Percentiles rank a stretch among this genome's conserved stretches.
Evolutionary conservation across 2,797 vertebrate species (phyloP).

Genomic region (Etheostoma perlongum): DNA sequence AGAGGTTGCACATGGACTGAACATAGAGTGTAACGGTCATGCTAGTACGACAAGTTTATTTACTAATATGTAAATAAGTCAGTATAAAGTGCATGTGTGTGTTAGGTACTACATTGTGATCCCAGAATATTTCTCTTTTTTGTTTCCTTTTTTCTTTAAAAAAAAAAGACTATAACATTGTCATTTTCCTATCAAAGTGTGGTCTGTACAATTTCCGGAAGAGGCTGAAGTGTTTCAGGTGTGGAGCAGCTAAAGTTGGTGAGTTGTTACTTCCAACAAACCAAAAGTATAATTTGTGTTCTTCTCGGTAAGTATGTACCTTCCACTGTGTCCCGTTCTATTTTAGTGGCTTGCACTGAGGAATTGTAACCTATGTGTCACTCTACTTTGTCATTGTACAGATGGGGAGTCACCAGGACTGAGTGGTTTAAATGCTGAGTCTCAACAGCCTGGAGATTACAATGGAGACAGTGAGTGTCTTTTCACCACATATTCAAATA

Average conservation of each 20-base stretch:
- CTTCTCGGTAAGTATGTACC: background rate
- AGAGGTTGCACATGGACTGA: background rate
- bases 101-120: background rate
- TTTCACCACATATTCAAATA: background rate
- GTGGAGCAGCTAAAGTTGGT: slow-evolving; percentile 93
- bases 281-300: background rate
- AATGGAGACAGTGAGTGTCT: slow-evolving; percentile 91
- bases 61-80: background rate
- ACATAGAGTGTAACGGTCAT: background rate
- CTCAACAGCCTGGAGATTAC: slow-evolving; percentile 90
- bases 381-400: slow-evolving; percentile 47
- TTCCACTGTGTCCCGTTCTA: background rate
- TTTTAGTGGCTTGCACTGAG: background rate
- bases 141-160: background rate
- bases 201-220: slow-evolving; percentile 95
- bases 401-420: slow-evolving; percentile 87
- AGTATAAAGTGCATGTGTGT: background rate
- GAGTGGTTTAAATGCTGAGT: slow-evolving; percentile 83
- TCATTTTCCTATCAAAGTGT: slow-evolving; percentile 84
- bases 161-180: slow-evolving; percentile 36
- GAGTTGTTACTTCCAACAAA: slow-evolving; percentile 61
- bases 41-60: background rate
- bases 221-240: slow-evolving; percentile 94
- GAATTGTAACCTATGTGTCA: background rate
- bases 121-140: background rate